Percentiles rank a stretch among this genome's conserved stretches.
phyloP scores from a whole-genome alignment of 2,113 vertebrate species.

The Pelecanus crispus region DNA sequence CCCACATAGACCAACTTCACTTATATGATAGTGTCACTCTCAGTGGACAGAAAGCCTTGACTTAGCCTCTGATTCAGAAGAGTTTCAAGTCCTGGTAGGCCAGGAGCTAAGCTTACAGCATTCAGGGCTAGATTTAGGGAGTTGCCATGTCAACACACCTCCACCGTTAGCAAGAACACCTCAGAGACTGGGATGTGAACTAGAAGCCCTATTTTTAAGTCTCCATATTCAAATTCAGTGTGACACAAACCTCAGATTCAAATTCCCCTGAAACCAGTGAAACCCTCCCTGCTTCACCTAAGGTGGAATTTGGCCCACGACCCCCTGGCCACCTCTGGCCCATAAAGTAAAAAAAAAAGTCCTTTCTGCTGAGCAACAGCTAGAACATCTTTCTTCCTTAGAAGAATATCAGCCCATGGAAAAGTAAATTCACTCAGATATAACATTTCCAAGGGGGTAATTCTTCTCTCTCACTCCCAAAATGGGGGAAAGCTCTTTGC shows the following conservation, averaged over 20 bases:
- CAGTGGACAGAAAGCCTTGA: neutral
- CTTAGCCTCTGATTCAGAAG: neutral
- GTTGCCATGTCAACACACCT: slow-evolving; percentile 64
- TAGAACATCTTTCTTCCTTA: slow-evolving; percentile 41
- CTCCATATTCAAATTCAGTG: slow-evolving; percentile 26
- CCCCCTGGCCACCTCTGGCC: neutral
- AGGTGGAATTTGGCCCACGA: neutral
- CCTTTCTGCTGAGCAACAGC: neutral
- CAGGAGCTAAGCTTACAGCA: slow-evolving; percentile 32
- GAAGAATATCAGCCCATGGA: slow-evolving; percentile 26
- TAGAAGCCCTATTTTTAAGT: slow-evolving; percentile 62
- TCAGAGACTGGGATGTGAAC: slow-evolving; percentile 54
- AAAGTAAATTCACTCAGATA: slow-evolving; percentile 53
- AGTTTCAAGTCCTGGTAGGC: neutral
- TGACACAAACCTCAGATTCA: neutral
- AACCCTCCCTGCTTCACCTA: neutral
- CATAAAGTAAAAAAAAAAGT: neutral
- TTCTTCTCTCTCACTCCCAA: slow-evolving; percentile 45
- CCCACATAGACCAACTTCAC: neutral
- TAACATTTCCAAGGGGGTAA: slow-evolving; percentile 44
- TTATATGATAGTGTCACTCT: neutral
- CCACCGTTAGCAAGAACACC: slow-evolving; percentile 51
- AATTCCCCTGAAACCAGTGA: neutral
- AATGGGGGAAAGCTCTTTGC: slow-evolving; percentile 50
- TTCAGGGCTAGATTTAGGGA: slow-evolving; percentile 51